Evolutionary conservation across 2,888 invertebrate genomes (phyloP).

Genomic region (Callyntrura sp.): DNA sequence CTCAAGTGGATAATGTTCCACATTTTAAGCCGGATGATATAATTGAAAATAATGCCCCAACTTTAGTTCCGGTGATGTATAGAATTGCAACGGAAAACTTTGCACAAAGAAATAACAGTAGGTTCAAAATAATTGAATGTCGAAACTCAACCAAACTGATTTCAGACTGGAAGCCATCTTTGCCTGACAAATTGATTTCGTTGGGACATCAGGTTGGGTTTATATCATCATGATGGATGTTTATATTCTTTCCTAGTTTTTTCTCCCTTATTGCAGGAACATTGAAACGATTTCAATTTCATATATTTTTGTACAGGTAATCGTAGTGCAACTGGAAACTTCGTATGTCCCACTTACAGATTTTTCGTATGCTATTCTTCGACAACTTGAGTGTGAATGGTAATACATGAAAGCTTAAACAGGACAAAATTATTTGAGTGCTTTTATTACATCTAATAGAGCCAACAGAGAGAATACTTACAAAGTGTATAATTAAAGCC

Average conservation of each 20-base stretch:
- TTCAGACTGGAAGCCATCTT: constrained; percentile 81
- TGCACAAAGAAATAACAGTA: constrained; percentile 65
- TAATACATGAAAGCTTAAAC: constrained; percentile 36
- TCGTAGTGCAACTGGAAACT: constrained; percentile 80
- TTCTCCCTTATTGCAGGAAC: neutral
- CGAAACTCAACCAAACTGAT: constrained; percentile 79
- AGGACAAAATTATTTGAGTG: neutral
- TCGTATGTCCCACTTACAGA: constrained; percentile 78
- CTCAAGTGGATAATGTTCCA: constrained; percentile 59
- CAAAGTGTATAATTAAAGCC: neutral
- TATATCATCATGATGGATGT: neutral
- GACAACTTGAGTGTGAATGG: constrained; percentile 80
- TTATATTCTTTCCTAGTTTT: no score
- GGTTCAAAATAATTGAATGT: constrained; percentile 82
- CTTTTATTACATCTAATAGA: neutral
- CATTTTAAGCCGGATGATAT: constrained; percentile 75
- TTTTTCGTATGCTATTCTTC: constrained; percentile 80
- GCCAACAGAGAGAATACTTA: neutral
- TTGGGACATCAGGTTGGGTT: constrained; percentile 78
- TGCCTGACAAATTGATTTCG: constrained; percentile 78
- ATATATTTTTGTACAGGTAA: constrained; percentile 69
- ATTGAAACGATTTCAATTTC: neutral
- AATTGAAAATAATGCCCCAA: constrained; percentile 63
- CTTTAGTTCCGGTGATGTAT: constrained; percentile 80
- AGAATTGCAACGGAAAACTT: constrained; percentile 80